Conservation (phyloP, 2,888 invertebrate species). For the Philaethria dido region DNA sequence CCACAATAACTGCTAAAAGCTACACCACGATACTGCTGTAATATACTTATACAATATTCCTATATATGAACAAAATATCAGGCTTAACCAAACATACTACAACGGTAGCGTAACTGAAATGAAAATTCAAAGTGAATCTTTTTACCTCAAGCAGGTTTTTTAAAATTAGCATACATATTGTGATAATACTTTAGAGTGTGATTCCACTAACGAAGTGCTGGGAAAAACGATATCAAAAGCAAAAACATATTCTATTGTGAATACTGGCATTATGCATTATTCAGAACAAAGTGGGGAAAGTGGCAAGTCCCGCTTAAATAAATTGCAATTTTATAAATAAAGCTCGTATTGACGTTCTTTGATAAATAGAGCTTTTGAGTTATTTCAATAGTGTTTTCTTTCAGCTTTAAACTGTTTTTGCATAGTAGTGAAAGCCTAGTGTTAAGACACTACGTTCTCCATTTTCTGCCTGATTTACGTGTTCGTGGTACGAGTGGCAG, state of each 20-base stretch:
- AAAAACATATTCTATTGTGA: slow-evolving; percentile 25
- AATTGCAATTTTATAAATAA: background rate
- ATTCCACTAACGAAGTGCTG: slow-evolving; percentile 28
- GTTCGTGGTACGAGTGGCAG: no score
- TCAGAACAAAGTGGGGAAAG: background rate
- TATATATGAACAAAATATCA: background rate
- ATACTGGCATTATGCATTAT: slow-evolving; percentile 18
- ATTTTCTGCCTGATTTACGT: no score
- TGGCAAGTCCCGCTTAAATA: background rate
- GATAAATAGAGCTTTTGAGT: no score
- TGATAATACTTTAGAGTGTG: slow-evolving; percentile 27
- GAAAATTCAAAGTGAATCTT: slow-evolving; percentile 22
- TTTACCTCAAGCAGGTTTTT: slow-evolving; percentile 22
- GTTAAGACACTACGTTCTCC: no score
- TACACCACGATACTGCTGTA: no score
- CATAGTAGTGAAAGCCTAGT: no score
- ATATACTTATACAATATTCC: background rate
- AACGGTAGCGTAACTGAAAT: slow-evolving; percentile 5
- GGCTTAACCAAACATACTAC: background rate
- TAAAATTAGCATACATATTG: slow-evolving; percentile 32
- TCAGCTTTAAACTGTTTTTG: no score
- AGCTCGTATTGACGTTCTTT: background rate
- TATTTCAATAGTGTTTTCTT: no score
- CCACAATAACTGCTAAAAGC: no score
- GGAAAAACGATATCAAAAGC: slow-evolving; percentile 26